phyloP scores from a whole-genome alignment of 2,113 vertebrate genomes.

The Mesembrinibis cayennensis region DNA sequence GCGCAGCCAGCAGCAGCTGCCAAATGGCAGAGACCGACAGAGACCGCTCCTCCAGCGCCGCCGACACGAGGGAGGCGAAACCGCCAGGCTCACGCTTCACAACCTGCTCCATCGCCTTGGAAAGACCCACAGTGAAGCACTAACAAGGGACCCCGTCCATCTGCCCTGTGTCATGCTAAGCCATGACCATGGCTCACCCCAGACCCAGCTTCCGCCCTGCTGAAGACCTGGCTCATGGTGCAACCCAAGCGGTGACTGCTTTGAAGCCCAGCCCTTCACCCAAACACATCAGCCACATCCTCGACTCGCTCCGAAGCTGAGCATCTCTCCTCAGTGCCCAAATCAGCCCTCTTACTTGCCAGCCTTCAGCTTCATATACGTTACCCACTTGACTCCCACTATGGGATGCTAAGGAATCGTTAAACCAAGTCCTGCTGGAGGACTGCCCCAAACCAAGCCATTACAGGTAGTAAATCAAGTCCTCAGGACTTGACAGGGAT shows the following conservation, averaged over 20 bases:
- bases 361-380: neutral
- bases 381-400: neutral
- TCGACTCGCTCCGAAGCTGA: neutral
- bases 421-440: neutral
- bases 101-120: slow-evolving; percentile 66
- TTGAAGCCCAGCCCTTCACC: neutral
- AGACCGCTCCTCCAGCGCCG: slow-evolving; percentile 62
- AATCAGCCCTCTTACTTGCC: neutral
- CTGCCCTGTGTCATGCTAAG: neutral
- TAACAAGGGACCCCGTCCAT: neutral
- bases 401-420: neutral
- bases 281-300: neutral
- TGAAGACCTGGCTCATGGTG: neutral
- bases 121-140: neutral
- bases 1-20: slow-evolving; percentile 69
- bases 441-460: neutral
- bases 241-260: neutral
- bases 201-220: neutral
- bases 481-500: neutral
- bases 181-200: neutral
- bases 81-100: slow-evolving; percentile 27
- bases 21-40: slow-evolving; percentile 64
- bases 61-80: slow-evolving; percentile 53
- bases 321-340: neutral
- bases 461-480: neutral